Conservation (phyloP, 1,140 invertebrate genomes). For the Pollicipes pollicipes region DNA sequence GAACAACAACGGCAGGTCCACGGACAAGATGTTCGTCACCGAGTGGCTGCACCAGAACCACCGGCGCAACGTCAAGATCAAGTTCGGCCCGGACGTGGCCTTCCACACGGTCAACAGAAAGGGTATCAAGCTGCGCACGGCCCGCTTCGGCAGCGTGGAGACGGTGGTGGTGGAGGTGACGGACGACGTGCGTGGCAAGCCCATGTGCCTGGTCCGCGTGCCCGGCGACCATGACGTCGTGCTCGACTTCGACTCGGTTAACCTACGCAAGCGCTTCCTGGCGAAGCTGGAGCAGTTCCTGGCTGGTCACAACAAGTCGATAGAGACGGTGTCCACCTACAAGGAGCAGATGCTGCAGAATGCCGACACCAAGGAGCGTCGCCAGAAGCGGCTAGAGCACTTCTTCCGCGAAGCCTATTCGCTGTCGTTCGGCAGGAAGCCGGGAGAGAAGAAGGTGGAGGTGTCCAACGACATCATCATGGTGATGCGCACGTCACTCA, state of each 20-base stretch:
- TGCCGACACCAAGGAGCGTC: slow-evolving; percentile 85
- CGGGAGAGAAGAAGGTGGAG: slow-evolving; percentile 37
- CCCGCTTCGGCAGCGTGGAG: slow-evolving; percentile 49
- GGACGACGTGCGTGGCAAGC: slow-evolving; percentile 43
- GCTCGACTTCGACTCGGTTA: slow-evolving; percentile 71
- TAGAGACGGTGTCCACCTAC: slow-evolving; percentile 42
- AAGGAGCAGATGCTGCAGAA: slow-evolving; percentile 76
- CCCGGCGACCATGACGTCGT: slow-evolving; percentile 89
- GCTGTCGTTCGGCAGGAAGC: slow-evolving; percentile 67
- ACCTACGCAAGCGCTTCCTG: slow-evolving; percentile 69
- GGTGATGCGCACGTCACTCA: slow-evolving; percentile 82
- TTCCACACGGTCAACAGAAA: slow-evolving; percentile 71
- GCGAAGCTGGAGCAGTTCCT: slow-evolving; percentile 72
- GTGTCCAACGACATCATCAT: slow-evolving; percentile 69
- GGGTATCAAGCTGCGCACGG: slow-evolving; percentile 65
- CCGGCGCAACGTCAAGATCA: slow-evolving; percentile 72
- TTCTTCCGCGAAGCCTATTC: slow-evolving; percentile 98
- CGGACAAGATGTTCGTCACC: slow-evolving; percentile 81
- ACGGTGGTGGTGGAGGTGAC: slow-evolving; percentile 67
- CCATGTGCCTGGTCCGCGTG: slow-evolving; percentile 65
- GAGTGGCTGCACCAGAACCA: slow-evolving; percentile 92
- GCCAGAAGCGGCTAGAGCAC: slow-evolving; percentile 85
- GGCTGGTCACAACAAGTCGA: slow-evolving; percentile 56
- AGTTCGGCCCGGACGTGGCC: slow-evolving; percentile 44
- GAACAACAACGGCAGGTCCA: slow-evolving; percentile 42